Evolutionary conservation across 2,113 vertebrate genomes (phyloP).

Genomic region (Bubo blakistoni): DNA sequence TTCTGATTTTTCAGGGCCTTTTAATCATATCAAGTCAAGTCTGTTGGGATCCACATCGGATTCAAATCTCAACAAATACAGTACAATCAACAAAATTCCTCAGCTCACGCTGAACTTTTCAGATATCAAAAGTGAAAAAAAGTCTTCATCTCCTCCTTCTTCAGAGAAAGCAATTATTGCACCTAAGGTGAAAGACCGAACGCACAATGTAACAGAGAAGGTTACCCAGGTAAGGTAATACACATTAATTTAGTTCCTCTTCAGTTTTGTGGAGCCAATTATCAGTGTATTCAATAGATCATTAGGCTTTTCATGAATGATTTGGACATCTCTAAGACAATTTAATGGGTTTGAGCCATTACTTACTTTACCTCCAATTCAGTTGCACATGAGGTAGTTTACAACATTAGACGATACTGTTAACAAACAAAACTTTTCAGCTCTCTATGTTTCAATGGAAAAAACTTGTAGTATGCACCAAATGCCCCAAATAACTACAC

Average conservation of each 20-base stretch:
- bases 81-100: constrained; percentile 98
- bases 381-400: background rate
- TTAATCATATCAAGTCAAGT: constrained; percentile 97
- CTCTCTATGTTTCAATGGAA: background rate
- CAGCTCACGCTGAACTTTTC: constrained; percentile 97
- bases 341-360: background rate
- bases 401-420: background rate
- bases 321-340: background rate
- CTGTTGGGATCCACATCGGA: constrained; percentile 96
- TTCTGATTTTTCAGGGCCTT: constrained; percentile 83
- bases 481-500: background rate
- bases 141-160: constrained; percentile 90
- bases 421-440: background rate
- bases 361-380: background rate
- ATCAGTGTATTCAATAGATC: background rate
- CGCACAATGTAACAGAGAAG: constrained; percentile 98
- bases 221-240: constrained; percentile 90
- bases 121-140: constrained; percentile 92
- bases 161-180: constrained; percentile 97
- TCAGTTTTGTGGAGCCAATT: background rate
- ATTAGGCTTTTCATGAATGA: background rate
- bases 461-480: background rate
- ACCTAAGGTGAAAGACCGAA: constrained; percentile 97
- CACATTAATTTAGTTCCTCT: background rate
- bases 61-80: constrained; percentile 99